Evolutionary conservation across 2,888 invertebrate species (phyloP).

Genomic region (Syrphus vitripennis): DNA sequence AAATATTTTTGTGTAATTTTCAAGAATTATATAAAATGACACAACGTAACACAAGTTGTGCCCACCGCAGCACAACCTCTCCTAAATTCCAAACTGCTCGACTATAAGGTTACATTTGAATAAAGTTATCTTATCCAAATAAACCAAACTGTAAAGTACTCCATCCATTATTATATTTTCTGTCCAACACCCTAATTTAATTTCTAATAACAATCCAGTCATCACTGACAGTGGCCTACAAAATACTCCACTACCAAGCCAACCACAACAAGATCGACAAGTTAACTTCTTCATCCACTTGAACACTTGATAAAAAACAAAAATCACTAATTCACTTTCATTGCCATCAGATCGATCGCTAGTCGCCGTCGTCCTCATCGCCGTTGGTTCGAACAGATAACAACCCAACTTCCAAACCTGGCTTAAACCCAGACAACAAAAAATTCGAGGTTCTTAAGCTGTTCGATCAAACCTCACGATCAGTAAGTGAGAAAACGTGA

Average conservation of each 20-base stretch:
- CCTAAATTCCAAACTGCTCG: no score
- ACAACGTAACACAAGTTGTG: no score
- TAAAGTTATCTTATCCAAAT: no score
- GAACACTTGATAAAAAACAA: background rate
- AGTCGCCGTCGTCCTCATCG: constrained; percentile 20
- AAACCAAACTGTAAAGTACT: no score
- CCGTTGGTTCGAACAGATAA: constrained; percentile 64
- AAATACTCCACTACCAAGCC: constrained; percentile 17
- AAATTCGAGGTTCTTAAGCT: constrained; percentile 38
- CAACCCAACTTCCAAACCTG: constrained; percentile 44
- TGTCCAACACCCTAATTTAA: background rate
- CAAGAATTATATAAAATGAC: no score
- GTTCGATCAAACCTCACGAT: constrained; percentile 72
- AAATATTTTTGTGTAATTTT: no score
- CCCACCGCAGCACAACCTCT: no score
- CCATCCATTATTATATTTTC: background rate
- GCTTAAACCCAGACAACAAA: constrained; percentile 43
- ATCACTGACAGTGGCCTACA: constrained; percentile 34
- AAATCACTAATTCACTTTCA: constrained; percentile 61
- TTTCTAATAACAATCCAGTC: background rate
- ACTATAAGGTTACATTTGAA: no score
- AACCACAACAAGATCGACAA: constrained; percentile 62
- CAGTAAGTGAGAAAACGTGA: constrained; percentile 80
- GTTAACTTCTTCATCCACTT: constrained; percentile 25
- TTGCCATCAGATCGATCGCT: constrained; percentile 59